Base-by-base conservation (phyloP, 2,888 invertebrate species). In the Disparrhopalites patrizii region DNA sequence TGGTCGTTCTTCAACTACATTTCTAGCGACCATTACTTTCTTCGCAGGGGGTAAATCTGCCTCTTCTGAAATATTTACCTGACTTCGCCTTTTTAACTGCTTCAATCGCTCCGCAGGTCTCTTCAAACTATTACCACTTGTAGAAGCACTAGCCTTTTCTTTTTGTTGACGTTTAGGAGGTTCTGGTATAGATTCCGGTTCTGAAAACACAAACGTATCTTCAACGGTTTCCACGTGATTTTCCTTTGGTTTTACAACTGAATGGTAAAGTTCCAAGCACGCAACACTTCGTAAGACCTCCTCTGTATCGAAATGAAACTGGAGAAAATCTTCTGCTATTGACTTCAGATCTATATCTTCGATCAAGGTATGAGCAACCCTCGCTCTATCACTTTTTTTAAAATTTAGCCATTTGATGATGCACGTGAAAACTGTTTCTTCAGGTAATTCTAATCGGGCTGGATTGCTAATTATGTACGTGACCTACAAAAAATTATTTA, bases 381-480 rank as follows among this genome's bases (percentile, higher is more conserved):
- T 20, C 4, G 8, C 36, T 38, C 62, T 62, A 5, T 33, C 52
- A 15, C 13, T 10, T 25, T 20, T 3, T 2, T 52, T 33, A 50
- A 5, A 30, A 27, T 62, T 62, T 3, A 62, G 20, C 62, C 62
- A 62, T 25, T 28, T 52, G 1, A 62, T 33, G 1, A 38, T 30
- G 4, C 36, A 15, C 1, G 52, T 31, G 18, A 62, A 62, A n/a
- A 62, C 33, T 27, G 8, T 10, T 38, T 62, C 62, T 23, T 62
- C 62, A 5, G 51, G 52, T 1, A 18, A 18, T 2, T 38, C 28
- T 2, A 18, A 15, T 18, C 62, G 23, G 10, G 33, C 51, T 1
- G 30, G 33, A 38, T 25, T 33, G 27, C 20, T 25, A 1, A 62
- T 27, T 18, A 62, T 23, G 4, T 10, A 18, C 1, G 27, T 20